Base-by-base conservation (phyloP, 2,888 invertebrate genomes). In the Meteorus cinctellus region DNA sequence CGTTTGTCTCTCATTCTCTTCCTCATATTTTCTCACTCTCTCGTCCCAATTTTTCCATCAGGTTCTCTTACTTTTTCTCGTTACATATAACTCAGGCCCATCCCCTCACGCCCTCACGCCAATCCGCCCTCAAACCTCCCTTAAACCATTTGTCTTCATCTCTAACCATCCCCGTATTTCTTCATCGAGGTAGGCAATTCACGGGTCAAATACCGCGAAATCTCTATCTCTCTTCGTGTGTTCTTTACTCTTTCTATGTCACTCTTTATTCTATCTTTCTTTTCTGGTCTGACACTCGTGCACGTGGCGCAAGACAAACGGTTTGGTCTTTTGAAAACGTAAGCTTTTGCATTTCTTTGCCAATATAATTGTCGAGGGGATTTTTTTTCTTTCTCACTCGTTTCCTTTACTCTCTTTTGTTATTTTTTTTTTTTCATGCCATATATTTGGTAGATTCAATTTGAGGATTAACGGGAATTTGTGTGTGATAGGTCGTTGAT, bases 121-220 rank as follows among this genome's bases (percentile, higher is more conserved):
- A 51, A 8, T 31, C 14, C 31, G 29, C 19, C 36, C 24, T 63
- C 41, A 41, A 41, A 41, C 41, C 31, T 62, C 45, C 60, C 72
- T 66, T 68, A 12, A 71, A 77, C 75, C 74, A 80, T 80, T 78
- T 76, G 77, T 80, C 78, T 78, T 77, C 75, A 80, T 80, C 74
- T 66, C 41, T 63, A 31, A 41, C 77, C 70, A 72, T 65, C 62
- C 19, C 8, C 72, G 70, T 77, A 69, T 76, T 77, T 78, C 78
- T 78, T 76, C 72, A 80, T 73, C 65, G 69, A 72, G 55, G 29
- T 60, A 31, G 51, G 67, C 75, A 76, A 67, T 72, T 60, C n/a
- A 66, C 63, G 27, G 34, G 67, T 72, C 55, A 76, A 76, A 76
- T 72, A 69, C 69, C 34, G 45, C 51, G 76, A 55, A 76, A 69